phyloP scores from a whole-genome alignment of 2,888 invertebrate genomes.

The Omphaloscelis lunosa region DNA sequence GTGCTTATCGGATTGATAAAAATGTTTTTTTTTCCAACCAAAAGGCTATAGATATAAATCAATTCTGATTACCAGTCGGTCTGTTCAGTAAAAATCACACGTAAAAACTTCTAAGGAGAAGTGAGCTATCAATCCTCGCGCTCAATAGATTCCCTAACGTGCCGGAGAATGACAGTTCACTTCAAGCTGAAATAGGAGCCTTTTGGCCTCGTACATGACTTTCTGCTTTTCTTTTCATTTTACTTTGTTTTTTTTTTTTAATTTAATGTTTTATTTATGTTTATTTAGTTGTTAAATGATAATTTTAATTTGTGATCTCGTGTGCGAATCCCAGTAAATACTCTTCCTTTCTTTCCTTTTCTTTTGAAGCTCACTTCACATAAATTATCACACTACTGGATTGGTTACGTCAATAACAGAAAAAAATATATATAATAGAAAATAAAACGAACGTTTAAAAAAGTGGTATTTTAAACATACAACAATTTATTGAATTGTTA shows the following conservation, averaged over 20 bases:
- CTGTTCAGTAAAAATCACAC: background rate
- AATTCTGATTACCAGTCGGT: background rate
- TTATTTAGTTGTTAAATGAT: too few relatives aligned
- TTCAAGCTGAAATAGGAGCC: background rate
- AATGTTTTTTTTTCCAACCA: conserved; percentile 2
- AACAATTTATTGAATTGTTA: too few relatives aligned
- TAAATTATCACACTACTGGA: background rate
- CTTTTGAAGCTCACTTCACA: background rate
- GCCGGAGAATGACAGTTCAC: background rate
- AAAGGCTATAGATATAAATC: background rate
- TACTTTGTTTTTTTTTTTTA: too few relatives aligned
- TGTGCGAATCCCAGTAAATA: too few relatives aligned
- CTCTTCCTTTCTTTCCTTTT: too few relatives aligned
- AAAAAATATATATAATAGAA: too few relatives aligned
- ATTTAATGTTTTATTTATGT: too few relatives aligned
- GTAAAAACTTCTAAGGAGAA: background rate
- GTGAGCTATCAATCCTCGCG: background rate
- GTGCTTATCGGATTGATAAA: background rate
- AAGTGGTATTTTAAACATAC: background rate
- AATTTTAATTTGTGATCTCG: too few relatives aligned
- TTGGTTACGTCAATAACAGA: too few relatives aligned
- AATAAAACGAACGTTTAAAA: background rate
- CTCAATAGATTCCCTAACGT: background rate
- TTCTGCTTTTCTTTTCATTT: too few relatives aligned
- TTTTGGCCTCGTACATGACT: too few relatives aligned